phyloP scores from a whole-genome alignment of 30 jellyfish, hydroid and myxozoan genomes.

The Aurelia coerulea region DNA sequence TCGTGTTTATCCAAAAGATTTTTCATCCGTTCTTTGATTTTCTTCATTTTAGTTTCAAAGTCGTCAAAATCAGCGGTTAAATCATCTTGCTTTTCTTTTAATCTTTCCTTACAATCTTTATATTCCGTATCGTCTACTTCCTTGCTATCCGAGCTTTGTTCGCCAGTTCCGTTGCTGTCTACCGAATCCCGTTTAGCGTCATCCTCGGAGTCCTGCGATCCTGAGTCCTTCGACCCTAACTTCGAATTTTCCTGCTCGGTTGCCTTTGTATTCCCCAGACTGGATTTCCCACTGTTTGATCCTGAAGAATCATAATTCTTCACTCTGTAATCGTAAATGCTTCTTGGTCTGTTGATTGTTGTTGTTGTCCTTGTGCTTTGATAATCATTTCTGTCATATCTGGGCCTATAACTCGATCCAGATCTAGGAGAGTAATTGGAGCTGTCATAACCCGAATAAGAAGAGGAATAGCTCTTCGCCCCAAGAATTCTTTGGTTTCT shows the following conservation, averaged over 20 bases:
- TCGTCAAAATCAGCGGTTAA: constrained; percentile 41
- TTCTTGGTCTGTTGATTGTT: background rate
- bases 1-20: constrained; percentile 38
- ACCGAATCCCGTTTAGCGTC: background rate
- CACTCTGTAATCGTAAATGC: background rate
- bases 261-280: background rate
- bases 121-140: background rate
- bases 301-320: background rate
- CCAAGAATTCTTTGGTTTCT: constrained; percentile 44
- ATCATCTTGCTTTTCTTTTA: constrained; percentile 1
- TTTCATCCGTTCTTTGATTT: constrained; percentile 28
- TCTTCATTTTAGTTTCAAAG: constrained; percentile 42
- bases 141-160: background rate
- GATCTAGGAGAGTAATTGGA: background rate
- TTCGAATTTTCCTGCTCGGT: background rate
- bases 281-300: background rate
- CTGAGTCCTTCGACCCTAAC: background rate
- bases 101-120: background rate
- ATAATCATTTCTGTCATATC: constrained; percentile 3
- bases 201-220: background rate
- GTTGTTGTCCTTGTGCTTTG: background rate
- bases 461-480: background rate
- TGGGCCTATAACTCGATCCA: background rate
- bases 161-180: background rate
- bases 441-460: background rate